phyloP scores from a whole-genome alignment of 2,113 vertebrate species.

The Protobothrops mucrosquamatus region DNA sequence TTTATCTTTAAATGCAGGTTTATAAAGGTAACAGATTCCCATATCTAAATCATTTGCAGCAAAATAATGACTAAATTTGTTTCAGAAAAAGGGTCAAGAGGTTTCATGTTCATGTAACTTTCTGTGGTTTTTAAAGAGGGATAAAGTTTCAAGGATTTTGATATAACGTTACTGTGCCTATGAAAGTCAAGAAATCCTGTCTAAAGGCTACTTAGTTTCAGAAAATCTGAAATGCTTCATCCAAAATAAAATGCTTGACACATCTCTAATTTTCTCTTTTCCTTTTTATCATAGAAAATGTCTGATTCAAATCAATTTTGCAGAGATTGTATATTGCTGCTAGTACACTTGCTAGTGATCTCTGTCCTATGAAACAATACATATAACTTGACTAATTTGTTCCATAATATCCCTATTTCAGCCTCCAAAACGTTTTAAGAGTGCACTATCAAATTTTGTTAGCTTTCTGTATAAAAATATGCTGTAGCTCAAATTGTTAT shows the following conservation, averaged over 20 bases:
- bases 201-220: slow-evolving; percentile 4
- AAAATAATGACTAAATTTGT: not conserved
- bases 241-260: slow-evolving; percentile 1
- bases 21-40: not conserved
- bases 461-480: slow-evolving; percentile 54
- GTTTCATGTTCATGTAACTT: slow-evolving; percentile 10
- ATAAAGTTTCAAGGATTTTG: slow-evolving; percentile 15
- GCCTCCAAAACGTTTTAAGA: slow-evolving; percentile 50
- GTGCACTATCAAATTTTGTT: slow-evolving; percentile 44
- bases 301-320: slow-evolving; percentile 21
- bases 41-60: not conserved
- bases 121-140: not conserved
- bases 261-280: not conserved
- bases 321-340: slow-evolving; percentile 28
- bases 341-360: slow-evolving; percentile 8
- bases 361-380: not conserved
- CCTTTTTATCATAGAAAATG: slow-evolving; percentile 29
- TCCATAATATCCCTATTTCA: slow-evolving; percentile 64
- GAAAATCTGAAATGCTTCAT: slow-evolving; percentile 29
- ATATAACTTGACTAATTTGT: slow-evolving; percentile 44
- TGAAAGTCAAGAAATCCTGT: slow-evolving; percentile 17
- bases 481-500: slow-evolving; percentile 58
- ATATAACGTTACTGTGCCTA: not conserved
- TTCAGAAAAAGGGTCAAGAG: slow-evolving; percentile 24
- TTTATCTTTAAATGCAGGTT: not conserved